These are phyloP conservation scores for Drosophila burlai DNA, from an alignment of 1,140 invertebrate genomes.

Conservation along the genomic window DNA sequence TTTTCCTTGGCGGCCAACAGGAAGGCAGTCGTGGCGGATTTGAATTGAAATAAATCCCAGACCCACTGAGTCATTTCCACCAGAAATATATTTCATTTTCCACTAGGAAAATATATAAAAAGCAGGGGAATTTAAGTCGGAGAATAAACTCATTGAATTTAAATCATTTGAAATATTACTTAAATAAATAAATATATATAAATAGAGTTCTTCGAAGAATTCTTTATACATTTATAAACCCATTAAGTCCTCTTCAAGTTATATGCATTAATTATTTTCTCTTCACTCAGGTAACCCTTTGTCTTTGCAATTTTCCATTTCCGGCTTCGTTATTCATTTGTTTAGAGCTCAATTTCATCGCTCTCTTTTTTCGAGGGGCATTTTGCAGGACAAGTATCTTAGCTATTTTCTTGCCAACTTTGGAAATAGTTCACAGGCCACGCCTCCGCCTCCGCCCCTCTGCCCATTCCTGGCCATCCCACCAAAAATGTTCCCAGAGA, in stretches of 20 bases:
- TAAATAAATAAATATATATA: not conserved
- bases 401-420: slow-evolving; percentile 32
- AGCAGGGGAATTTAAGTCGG: not conserved
- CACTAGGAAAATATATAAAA: not conserved
- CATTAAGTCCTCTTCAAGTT: not conserved
- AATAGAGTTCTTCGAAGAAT: not conserved
- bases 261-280: not conserved
- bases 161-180: not conserved
- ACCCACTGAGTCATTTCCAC: not conserved
- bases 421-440: slow-evolving; percentile 39
- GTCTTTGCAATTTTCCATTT: slow-evolving; percentile 11
- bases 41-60: slow-evolving; percentile 16
- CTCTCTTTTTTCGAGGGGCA: not conserved
- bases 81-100: not conserved
- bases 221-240: not conserved
- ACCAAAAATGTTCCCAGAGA: slow-evolving; percentile 21
- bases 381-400: slow-evolving; percentile 25
- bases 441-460: not conserved
- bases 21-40: not conserved
- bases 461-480: not conserved
- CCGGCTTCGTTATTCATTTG: slow-evolving; percentile 1
- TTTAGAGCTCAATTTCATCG: slow-evolving; percentile 4
- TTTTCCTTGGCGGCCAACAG: slow-evolving; percentile 1
- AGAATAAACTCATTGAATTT: no score
- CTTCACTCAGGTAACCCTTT: not conserved